Evolutionary conservation across 1,140 invertebrate genomes (phyloP).

Genomic region (Camponotus vicinus): DNA sequence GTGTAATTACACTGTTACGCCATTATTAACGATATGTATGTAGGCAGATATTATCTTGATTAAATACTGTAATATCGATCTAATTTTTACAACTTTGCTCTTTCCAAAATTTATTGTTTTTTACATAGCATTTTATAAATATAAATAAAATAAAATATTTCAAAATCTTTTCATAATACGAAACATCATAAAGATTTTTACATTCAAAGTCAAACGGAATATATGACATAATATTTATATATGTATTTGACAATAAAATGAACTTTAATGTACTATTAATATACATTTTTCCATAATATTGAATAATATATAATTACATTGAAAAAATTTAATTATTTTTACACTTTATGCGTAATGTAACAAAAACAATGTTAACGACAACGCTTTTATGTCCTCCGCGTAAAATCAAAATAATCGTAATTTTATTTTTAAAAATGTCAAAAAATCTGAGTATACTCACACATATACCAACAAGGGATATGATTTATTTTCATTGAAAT

Average conservation of each 20-base stretch:
- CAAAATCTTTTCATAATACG: neutral
- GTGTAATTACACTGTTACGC: slow-evolving; percentile 16
- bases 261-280: neutral
- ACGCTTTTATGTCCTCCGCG: too few relatives aligned
- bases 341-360: too few relatives aligned
- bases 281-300: neutral
- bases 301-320: too few relatives aligned
- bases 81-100: neutral
- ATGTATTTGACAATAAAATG: neutral
- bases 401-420: neutral
- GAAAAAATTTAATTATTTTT: too few relatives aligned
- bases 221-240: neutral
- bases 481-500: slow-evolving; percentile 81
- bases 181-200: neutral
- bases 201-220: neutral
- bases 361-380: too few relatives aligned
- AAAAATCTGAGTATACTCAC: slow-evolving; percentile 74
- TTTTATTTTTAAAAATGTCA: neutral
- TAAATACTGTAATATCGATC: neutral
- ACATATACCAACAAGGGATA: slow-evolving; percentile 81
- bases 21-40: slow-evolving; percentile 14
- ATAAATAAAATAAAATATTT: neutral
- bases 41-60: neutral
- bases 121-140: neutral
- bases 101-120: neutral